Conservation (phyloP, 1,140 invertebrate genomes). For the Camponotus pennsylvanicus region DNA sequence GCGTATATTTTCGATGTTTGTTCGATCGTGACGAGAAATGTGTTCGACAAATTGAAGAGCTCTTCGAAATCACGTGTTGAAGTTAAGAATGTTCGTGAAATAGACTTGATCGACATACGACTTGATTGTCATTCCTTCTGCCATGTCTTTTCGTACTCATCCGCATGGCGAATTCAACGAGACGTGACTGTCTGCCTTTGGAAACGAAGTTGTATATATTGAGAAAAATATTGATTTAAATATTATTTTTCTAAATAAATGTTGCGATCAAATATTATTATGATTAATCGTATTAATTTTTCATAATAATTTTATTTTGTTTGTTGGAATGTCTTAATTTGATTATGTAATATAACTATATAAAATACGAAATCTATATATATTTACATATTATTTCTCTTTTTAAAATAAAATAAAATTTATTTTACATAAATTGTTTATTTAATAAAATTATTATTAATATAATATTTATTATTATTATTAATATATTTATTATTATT, state of each 20-base stretch:
- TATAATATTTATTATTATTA: no score
- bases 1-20: conserved; percentile 4
- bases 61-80: conserved; percentile 41
- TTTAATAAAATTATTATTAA: no score
- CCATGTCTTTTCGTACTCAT: not conserved
- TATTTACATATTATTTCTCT: not conserved
- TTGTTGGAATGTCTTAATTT: not conserved
- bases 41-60: conserved; percentile 26
- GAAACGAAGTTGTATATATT: not conserved
- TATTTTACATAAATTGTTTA: not conserved
- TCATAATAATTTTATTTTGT: not conserved
- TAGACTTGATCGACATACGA: conserved; percentile 2
- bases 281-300: not conserved
- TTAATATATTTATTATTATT: no score
- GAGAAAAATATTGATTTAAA: not conserved
- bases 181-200: not conserved
- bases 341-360: not conserved
- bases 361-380: not conserved
- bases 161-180: not conserved
- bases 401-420: not conserved
- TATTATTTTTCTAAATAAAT: not conserved
- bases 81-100: conserved; percentile 29
- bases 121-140: conserved; percentile 1
- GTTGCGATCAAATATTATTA: not conserved
- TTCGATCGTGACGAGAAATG: conserved; percentile 10